Conservation (phyloP, 2,113 vertebrate species). For the Lamprotornis superbus region DNA sequence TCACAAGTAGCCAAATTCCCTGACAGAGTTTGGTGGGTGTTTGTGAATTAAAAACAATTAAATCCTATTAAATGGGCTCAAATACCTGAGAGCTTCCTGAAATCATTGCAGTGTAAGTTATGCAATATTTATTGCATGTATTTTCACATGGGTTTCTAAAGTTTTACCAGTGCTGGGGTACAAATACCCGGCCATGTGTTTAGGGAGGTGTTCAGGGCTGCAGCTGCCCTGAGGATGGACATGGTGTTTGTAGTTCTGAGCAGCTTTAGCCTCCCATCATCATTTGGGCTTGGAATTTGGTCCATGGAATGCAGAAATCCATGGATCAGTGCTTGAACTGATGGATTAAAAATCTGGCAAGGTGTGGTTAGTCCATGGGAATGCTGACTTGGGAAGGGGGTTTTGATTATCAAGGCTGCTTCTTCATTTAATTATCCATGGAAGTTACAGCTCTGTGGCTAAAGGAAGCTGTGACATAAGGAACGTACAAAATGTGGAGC, state of each 20-base stretch:
- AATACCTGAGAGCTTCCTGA: not conserved
- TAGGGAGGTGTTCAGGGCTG: not conserved
- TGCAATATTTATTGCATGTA: not conserved
- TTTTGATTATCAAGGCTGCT: not conserved
- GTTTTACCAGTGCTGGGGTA: not conserved
- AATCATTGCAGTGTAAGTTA: not conserved
- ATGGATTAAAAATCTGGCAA: not conserved
- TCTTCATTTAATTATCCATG: not conserved
- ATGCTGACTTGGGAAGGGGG: not conserved
- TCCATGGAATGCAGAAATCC: not conserved
- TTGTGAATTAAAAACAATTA: not conserved
- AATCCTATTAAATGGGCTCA: not conserved
- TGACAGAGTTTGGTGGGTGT: fast-evolving
- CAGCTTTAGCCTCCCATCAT: not conserved
- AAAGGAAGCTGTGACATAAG: not conserved
- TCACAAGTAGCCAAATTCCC: not conserved
- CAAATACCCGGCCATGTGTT: not conserved
- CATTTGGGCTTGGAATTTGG: not conserved
- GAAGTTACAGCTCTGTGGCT: not conserved
- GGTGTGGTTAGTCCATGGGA: not conserved
- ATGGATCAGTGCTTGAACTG: not conserved
- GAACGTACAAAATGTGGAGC: not conserved
- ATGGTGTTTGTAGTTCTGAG: not conserved
- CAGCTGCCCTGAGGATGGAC: not conserved
- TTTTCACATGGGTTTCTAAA: not conserved